Conservation (phyloP, 2,888 invertebrate species). For the Meteorus colon region DNA sequence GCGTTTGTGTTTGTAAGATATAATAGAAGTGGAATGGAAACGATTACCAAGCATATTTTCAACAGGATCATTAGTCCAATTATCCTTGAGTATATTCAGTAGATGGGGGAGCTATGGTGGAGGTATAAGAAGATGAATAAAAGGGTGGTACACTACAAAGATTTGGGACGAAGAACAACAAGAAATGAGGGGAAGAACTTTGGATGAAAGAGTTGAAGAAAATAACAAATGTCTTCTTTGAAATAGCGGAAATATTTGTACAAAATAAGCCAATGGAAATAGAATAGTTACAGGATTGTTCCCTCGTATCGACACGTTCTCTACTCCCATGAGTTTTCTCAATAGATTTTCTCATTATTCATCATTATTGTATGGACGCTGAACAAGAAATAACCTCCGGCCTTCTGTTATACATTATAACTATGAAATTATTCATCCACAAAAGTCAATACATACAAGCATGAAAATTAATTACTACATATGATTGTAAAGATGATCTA, state of each 20-base stretch:
- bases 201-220: not conserved
- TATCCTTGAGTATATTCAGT: conserved; percentile 68
- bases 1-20: not conserved
- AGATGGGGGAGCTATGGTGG: conserved; percentile 46
- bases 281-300: not conserved
- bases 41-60: conserved; percentile 67
- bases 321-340: too few relatives aligned
- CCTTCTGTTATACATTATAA: too few relatives aligned
- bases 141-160: not conserved
- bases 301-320: too few relatives aligned
- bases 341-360: too few relatives aligned
- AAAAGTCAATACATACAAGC: too few relatives aligned
- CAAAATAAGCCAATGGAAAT: not conserved
- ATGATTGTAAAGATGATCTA: too few relatives aligned
- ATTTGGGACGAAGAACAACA: not conserved
- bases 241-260: not conserved
- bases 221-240: not conserved
- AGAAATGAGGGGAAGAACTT: not conserved
- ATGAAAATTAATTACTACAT: too few relatives aligned
- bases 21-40: conserved; percentile 22
- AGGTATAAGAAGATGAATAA: conserved; percentile 2
- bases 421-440: too few relatives aligned
- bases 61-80: conserved; percentile 71
- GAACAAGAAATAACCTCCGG: too few relatives aligned
- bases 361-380: too few relatives aligned